A percentile compares a stretch with the other conserved stretches of the same genome.
phyloP scores from a whole-genome alignment of 2,797 vertebrate genomes.

The Sebastolobus alascanus region DNA sequence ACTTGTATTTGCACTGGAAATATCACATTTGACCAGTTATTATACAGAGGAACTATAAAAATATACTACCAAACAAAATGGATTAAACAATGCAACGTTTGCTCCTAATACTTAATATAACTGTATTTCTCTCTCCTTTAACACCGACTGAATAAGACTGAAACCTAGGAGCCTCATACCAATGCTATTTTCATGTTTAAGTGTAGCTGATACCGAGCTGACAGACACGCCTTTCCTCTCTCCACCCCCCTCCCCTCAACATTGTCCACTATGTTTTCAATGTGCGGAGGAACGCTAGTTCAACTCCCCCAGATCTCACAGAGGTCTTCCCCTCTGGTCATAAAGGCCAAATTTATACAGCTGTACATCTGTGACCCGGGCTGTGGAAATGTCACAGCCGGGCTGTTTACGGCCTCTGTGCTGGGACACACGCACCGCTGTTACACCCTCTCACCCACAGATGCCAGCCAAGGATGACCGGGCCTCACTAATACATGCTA shows the following conservation, averaged over 20 bases:
- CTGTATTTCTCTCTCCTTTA: not conserved
- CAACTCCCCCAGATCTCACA: slow-evolving; percentile 30
- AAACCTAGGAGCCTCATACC: not conserved
- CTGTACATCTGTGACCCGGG: slow-evolving; percentile 62
- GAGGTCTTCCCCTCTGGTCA: slow-evolving; percentile 52
- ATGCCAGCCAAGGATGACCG: slow-evolving; percentile 50
- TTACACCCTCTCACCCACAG: slow-evolving; percentile 41
- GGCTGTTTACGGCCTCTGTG: slow-evolving; percentile 45
- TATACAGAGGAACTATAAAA: not conserved
- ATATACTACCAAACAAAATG: not conserved
- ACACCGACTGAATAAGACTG: not conserved
- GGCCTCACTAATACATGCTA: slow-evolving; percentile 66
- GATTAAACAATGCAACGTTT: not conserved
- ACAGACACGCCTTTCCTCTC: slow-evolving; percentile 34
- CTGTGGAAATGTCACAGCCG: slow-evolving; percentile 68
- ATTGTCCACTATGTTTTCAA: slow-evolving; percentile 51
- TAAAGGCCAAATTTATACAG: slow-evolving; percentile 70
- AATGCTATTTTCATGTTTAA: slow-evolving; percentile 33
- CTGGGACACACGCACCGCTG: slow-evolving; percentile 35
- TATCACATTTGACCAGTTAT: not conserved
- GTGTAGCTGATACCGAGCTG: slow-evolving; percentile 35
- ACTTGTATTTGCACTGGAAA: not conserved
- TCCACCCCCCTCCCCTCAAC: slow-evolving; percentile 26
- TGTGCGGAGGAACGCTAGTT: slow-evolving; percentile 39
- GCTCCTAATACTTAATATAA: not conserved